Conservation (phyloP, 2,113 vertebrate species). For the Varanus salvator region DNA sequence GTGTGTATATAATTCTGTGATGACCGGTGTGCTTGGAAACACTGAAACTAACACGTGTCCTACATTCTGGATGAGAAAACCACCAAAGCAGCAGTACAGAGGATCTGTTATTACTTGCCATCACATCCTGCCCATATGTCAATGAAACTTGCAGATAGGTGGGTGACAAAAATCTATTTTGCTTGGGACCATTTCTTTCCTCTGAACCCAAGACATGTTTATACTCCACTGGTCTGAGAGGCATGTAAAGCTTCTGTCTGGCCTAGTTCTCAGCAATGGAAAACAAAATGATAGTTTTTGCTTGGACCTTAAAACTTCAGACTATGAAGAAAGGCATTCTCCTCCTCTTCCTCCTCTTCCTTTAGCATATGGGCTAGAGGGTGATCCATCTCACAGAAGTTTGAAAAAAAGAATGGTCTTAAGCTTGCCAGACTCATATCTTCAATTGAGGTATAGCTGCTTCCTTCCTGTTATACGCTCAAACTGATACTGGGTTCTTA, state of each 20-base stretch:
- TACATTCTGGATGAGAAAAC: background rate
- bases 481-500: background rate
- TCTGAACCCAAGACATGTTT: background rate
- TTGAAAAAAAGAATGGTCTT: background rate
- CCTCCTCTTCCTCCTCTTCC: background rate
- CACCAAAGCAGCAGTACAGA: conserved; percentile 41
- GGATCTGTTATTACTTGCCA: conserved; percentile 33
- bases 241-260: conserved; percentile 41
- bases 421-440: background rate
- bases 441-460: background rate
- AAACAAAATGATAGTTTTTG: background rate
- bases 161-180: conserved; percentile 29
- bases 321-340: background rate
- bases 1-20: conserved; percentile 51
- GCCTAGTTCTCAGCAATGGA: background rate
- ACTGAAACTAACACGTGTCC: conserved; percentile 26
- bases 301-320: background rate
- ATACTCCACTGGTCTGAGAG: conserved; percentile 40
- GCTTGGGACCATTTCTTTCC: background rate
- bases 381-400: background rate
- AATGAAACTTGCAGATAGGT: conserved; percentile 21
- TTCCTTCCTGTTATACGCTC: background rate
- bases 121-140: conserved; percentile 41
- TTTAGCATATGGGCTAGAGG: background rate
- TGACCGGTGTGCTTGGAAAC: conserved; percentile 44